phyloP scores from a whole-genome alignment of 2,113 vertebrate genomes.

The Monarcha castaneiventris region DNA sequence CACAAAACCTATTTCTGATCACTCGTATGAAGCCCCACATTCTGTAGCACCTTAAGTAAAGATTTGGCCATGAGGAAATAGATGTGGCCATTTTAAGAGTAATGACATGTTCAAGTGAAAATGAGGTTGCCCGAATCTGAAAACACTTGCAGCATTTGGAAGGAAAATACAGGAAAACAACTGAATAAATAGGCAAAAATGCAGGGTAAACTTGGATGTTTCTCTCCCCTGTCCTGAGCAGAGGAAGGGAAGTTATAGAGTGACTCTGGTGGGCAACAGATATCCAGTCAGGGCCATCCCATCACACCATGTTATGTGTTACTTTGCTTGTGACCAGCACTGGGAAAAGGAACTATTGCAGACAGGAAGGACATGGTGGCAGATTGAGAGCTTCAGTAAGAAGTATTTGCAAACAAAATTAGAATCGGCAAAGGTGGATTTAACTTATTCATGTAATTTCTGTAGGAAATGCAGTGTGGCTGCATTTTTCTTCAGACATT shows the following conservation, averaged over 20 bases:
- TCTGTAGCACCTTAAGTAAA: not conserved
- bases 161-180: not conserved
- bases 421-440: not conserved
- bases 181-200: not conserved
- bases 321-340: not conserved
- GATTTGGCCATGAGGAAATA: not conserved
- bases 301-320: not conserved
- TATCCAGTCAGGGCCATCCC: not conserved
- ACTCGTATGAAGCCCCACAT: not conserved
- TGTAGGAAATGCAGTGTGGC: not conserved
- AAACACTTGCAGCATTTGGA: not conserved
- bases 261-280: accelerated
- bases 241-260: not conserved
- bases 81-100: not conserved
- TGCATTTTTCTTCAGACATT: not conserved
- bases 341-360: not conserved
- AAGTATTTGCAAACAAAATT: not conserved
- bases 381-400: not conserved
- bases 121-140: not conserved
- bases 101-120: not conserved
- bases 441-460: not conserved
- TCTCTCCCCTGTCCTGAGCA: not conserved
- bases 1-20: not conserved
- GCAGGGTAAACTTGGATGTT: not conserved
- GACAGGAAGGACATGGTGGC: too few relatives aligned